A percentile compares a stretch with the other conserved stretches of the same genome.
Evolutionary conservation across 2,888 invertebrate genomes (phyloP).

Genomic region (Eurytoma californica): DNA sequence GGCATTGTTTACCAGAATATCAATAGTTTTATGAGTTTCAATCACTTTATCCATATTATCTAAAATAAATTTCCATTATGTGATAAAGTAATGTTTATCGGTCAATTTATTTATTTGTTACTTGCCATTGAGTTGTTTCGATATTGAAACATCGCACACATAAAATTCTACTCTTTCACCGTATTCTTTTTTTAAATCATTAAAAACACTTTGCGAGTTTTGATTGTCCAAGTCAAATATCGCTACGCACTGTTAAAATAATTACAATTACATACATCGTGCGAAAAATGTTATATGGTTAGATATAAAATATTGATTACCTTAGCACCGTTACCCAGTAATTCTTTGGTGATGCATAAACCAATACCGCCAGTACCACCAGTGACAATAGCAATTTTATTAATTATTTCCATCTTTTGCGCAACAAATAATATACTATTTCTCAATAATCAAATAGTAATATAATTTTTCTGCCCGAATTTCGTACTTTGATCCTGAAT

Average conservation of each 20-base stretch:
- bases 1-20: slow-evolving; percentile 76
- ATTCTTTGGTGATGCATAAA: slow-evolving; percentile 74
- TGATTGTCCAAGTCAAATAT: slow-evolving; percentile 71
- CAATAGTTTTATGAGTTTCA: slow-evolving; percentile 66
- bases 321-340: slow-evolving; percentile 74
- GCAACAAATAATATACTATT: too few relatives aligned
- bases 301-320: slow-evolving; percentile 46
- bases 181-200: slow-evolving; percentile 73
- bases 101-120: not conserved
- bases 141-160: slow-evolving; percentile 76
- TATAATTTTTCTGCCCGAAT: too few relatives aligned
- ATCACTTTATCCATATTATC: slow-evolving; percentile 69
- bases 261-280: not conserved
- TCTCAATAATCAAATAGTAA: too few relatives aligned
- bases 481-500: too few relatives aligned
- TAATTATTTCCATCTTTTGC: slow-evolving; percentile 58
- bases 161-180: slow-evolving; percentile 75
- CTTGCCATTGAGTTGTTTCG: slow-evolving; percentile 13
- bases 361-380: slow-evolving; percentile 79
- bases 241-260: slow-evolving; percentile 63
- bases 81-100: not conserved
- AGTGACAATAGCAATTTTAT: slow-evolving; percentile 72
- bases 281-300: not conserved
- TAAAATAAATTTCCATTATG: not conserved
- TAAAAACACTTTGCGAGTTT: slow-evolving; percentile 73